phyloP scores from a whole-genome alignment of 2,797 vertebrate genomes.

The Myoxocephalus aenaeus region DNA sequence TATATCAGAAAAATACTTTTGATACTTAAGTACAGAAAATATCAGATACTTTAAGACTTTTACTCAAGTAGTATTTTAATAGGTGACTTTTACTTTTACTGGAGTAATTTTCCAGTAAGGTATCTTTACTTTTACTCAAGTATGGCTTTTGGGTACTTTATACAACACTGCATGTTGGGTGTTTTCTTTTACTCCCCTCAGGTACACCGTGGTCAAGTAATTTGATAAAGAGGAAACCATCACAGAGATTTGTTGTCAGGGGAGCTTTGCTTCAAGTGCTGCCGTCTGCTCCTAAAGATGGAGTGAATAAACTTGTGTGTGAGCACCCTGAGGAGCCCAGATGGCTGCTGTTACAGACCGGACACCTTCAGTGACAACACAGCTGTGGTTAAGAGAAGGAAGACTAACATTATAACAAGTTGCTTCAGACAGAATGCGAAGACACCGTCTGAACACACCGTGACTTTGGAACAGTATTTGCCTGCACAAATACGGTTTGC shows the following conservation, averaged over 20 bases:
- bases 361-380: constrained; percentile 24
- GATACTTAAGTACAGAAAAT: no score
- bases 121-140: no score
- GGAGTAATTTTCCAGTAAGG: no score
- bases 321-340: constrained; percentile 31
- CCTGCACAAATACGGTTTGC: no score
- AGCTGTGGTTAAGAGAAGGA: background rate
- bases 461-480: no score
- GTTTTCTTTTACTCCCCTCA: background rate
- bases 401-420: background rate
- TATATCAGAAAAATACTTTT: no score
- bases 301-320: constrained; percentile 24
- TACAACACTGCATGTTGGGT: no score
- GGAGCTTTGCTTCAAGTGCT: constrained; percentile 18
- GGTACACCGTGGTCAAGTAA: constrained; percentile 7
- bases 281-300: constrained; percentile 32
- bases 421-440: background rate
- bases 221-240: constrained; percentile 38
- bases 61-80: no score
- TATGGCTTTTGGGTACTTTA: no score
- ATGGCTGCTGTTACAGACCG: constrained; percentile 31
- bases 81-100: no score
- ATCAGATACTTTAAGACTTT: no score
- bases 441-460: background rate
- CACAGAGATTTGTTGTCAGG: constrained; percentile 3